Base-by-base conservation (phyloP, 2,797 vertebrate genomes). In the Acridotheres tristis region DNA sequence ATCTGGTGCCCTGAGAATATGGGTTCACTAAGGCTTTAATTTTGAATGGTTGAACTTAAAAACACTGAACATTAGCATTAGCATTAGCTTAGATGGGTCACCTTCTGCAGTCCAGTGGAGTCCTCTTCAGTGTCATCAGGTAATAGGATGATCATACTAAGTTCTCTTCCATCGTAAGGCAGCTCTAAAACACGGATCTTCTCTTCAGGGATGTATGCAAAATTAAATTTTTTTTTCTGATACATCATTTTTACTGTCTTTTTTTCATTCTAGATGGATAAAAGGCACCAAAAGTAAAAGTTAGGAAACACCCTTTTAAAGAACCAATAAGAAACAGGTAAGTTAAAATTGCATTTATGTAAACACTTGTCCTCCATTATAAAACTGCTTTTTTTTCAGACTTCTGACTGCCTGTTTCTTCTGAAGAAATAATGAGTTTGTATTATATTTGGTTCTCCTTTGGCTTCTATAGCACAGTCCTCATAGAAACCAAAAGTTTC, bases 81-180 rank as follows among this genome's bases (percentile, higher is more conserved):
- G 51, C 16, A 8, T 16, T 38, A 71, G 40, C 40, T 69, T 55
- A n/a, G 59, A 57, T 32, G 2, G 51, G 20, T 89, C 96, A 99
- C 99, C 98, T 98, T 97, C 66, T 97, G 92, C 85, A 99, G 98
- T 32, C 98, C 98, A 27, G 97, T 97, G 34, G 97, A 96, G 63
- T 97, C 97, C 1, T 98, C 98, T 13, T 92, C 62, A 16, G 98
- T 95, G 82, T 98, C 97, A 27, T 98, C 90, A 1, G 99, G 99
- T 83, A 99, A 97, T 45, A 99, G 97, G 88, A 99, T 94, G 62
- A 99, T 72, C 99, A 99, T 99, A 95, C 99, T 99, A 63, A 99
- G 98, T 72, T 99, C 98, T 11, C 96, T 51, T 11, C 92, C 96
- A 10, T 97, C 76, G 0, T 99, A 99, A 2, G 98, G 98, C 87